Percentiles rank a stretch among this genome's conserved stretches.
Conservation (phyloP, 2,888 invertebrate species). For the Drosophila ochracea region DNA sequence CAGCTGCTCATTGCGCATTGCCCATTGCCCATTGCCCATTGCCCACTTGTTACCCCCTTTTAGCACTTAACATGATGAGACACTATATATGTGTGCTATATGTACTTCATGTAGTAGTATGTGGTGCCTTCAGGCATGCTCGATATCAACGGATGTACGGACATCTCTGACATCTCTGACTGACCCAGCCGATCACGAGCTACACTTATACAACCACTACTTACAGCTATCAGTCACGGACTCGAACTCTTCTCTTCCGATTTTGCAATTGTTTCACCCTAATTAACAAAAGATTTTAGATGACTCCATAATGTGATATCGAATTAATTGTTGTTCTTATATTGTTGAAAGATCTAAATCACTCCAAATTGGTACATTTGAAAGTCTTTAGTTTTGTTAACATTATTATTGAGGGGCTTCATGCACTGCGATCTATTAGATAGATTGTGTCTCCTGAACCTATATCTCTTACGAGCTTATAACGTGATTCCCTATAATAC, state of each 20-base stretch:
- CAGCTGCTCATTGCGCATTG: constrained; percentile 32
- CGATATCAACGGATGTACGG: constrained; percentile 61
- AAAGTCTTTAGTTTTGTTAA: not conserved
- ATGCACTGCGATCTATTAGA: not conserved
- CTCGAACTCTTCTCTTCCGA: constrained; percentile 21
- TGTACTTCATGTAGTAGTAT: not conserved
- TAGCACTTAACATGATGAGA: constrained; percentile 49
- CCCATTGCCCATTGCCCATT: constrained; percentile 34
- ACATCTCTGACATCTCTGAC: constrained; percentile 67
- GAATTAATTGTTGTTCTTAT: constrained; percentile 2
- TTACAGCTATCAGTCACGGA: constrained; percentile 20
- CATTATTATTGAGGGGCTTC: not conserved
- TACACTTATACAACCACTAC: constrained; percentile 10
- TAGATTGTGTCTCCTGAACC: not conserved
- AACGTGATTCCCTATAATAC: not conserved
- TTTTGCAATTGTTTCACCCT: constrained; percentile 37
- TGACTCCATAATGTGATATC: not conserved
- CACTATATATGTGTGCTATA: constrained; percentile 10
- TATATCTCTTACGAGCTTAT: rapidly evolving
- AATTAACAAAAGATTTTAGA: constrained; percentile 34
- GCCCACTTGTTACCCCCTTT: constrained; percentile 53
- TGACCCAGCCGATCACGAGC: constrained; percentile 62
- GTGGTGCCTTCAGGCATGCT: constrained; percentile 18
- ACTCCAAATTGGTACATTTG: not conserved
- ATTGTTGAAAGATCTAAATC: not conserved